These are phyloP conservation scores for Drosophila santomea DNA, from an alignment of 1,140 invertebrate species.

Conservation along the genomic window DNA sequence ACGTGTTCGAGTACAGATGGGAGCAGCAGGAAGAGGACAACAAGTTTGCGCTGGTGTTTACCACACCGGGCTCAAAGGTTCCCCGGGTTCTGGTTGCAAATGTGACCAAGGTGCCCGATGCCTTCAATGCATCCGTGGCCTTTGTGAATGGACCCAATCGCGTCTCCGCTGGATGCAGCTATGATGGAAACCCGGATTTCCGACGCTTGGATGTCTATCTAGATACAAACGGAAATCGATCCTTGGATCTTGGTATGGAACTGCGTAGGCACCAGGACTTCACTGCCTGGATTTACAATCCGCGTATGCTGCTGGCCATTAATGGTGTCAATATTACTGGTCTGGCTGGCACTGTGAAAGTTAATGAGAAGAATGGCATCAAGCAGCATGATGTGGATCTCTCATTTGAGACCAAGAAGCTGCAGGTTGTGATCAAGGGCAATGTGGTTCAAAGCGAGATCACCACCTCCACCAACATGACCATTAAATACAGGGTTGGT, in stretches of 20 bases:
- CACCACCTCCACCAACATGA: conserved; percentile 80
- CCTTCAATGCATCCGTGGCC: conserved; percentile 87
- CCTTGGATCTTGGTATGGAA: conserved; percentile 86
- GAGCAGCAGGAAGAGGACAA: conserved; percentile 85
- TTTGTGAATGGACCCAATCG: conserved; percentile 86
- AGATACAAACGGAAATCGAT: conserved; percentile 88
- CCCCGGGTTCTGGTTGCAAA: conserved; percentile 87
- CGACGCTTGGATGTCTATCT: conserved; percentile 87
- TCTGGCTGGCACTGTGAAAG: conserved; percentile 85
- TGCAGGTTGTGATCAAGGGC: conserved; percentile 86
- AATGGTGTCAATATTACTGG: conserved; percentile 88
- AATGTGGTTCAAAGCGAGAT: conserved; percentile 85
- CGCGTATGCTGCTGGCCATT: conserved; percentile 87
- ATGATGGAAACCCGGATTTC: conserved; percentile 87
- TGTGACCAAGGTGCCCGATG: conserved; percentile 86
- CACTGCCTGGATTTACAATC: conserved; percentile 87
- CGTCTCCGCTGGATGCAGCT: conserved; percentile 87
- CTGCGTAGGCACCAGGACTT: conserved; percentile 85
- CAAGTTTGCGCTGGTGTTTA: conserved; percentile 86
- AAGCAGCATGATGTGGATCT: conserved; percentile 87
- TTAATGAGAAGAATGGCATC: conserved; percentile 87
- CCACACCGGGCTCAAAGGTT: conserved; percentile 87
- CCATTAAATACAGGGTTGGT: conserved; percentile 86
- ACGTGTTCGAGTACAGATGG: conserved; percentile 91
- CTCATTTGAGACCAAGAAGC: conserved; percentile 87